Base-by-base conservation (phyloP, 1,140 invertebrate species). In the Chymomyza costata region DNA sequence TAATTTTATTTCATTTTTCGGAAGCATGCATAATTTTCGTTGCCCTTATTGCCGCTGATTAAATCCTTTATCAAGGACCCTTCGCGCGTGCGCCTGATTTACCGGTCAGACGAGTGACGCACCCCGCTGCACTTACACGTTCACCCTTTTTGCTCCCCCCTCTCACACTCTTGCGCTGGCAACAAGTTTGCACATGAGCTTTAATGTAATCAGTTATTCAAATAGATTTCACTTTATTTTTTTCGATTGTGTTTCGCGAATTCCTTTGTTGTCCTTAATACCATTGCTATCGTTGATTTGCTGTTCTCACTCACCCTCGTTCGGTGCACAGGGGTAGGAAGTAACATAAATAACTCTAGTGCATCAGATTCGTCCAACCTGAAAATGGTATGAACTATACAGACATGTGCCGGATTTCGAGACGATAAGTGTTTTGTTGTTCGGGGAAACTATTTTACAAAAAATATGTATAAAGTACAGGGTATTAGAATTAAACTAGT, bases 191-290 rank as follows among this genome's bases (percentile, higher is more conserved):
- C 38, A 14, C 48, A 30, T 47, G 10, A n/a, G 35, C 40, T 25
- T 14, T 14, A 25, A 48, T 48, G 48, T 80, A 80, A 80, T 80
- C 73, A 60, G 65, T 80, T 61, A 80, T 68, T 80, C 73, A 80
- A 80, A 80, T 80, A 80, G 67, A 68, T 68, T 80, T 56, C 11
- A 65, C 61, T 78, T 44, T 59, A 50, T 41, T 54, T 44, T 80
- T 68, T 65, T 57, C 39, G 37, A 54, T 51, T 48, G 70, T n/a
- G 66, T 53, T 76, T 61, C 13, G 41, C 49, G 32, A n/a, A n/a
- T n/a, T n/a, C n/a, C n/a, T n/a, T n/a, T n/a, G n/a, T n/a, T n/a
- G n/a, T n/a, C n/a, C n/a, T n/a, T n/a, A n/a, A n/a, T n/a, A n/a
- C n/a, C n/a, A n/a, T n/a, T n/a, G n/a, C n/a, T n/a, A n/a, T n/a